These are phyloP conservation scores for Apogon talboti DNA, from an alignment of 2,797 vertebrate genomes.

Conservation along the genomic window DNA sequence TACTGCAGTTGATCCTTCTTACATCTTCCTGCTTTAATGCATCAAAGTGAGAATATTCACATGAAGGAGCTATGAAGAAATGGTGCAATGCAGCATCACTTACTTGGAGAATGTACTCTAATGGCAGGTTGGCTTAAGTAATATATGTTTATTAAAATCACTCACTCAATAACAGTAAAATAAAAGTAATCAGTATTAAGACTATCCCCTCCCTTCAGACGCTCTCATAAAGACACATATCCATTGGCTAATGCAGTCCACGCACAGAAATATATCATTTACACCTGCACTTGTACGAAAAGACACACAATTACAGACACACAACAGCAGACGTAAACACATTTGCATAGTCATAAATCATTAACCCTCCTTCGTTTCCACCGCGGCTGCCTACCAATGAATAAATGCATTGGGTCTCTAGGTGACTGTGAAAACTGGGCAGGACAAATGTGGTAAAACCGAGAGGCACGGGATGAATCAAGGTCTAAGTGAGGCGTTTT, in stretches of 20 bases:
- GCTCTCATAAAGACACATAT: too few species aligned
- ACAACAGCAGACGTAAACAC: conserved; percentile 29
- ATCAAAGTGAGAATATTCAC: too few species aligned
- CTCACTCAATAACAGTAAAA: too few species aligned
- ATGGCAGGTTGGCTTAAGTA: too few species aligned
- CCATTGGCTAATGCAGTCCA: neutral
- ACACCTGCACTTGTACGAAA: neutral
- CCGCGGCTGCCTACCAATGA: conserved; percentile 8
- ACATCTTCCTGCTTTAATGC: too few species aligned
- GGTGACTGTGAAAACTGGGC: conserved; percentile 1
- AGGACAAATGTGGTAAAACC: neutral
- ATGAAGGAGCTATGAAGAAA: conserved; percentile 1
- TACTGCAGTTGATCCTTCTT: neutral
- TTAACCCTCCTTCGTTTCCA: conserved; percentile 22
- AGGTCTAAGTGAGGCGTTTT: too few species aligned
- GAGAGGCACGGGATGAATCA: too few species aligned
- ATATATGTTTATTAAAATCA: too few species aligned
- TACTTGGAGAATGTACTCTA: too few species aligned
- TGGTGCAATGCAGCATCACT: conserved; percentile 7
- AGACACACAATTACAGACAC: neutral
- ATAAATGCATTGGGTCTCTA: conserved; percentile 17
- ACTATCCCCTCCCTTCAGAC: neutral
- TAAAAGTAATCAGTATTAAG: too few species aligned
- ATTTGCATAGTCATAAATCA: conserved; percentile 53
- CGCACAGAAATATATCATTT: neutral